Conservation (phyloP, 2,113 vertebrate genomes). For the Trinectes maculatus region DNA sequence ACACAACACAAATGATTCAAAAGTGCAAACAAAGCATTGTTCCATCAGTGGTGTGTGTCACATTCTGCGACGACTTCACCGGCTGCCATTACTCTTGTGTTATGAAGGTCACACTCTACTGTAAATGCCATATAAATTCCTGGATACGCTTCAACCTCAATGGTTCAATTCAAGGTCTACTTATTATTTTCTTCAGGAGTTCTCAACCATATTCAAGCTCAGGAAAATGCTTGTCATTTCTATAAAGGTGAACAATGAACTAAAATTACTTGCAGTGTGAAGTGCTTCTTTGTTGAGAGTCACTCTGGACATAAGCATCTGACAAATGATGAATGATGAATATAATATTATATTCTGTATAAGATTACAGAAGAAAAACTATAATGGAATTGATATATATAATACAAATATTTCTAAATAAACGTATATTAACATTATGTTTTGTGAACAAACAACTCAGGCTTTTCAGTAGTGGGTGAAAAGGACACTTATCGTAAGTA, state of each 20-base stretch:
- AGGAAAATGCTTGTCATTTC: background rate
- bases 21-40: conserved; percentile 11
- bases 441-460: background rate
- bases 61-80: background rate
- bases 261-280: too few relatives aligned
- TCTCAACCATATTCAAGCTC: background rate
- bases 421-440: background rate
- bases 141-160: background rate
- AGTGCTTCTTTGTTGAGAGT: background rate
- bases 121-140: background rate
- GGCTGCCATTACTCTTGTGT: background rate
- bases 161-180: background rate
- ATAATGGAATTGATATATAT: background rate
- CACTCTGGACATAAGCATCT: background rate
- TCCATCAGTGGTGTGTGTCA: background rate
- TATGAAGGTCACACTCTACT: background rate
- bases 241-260: too few relatives aligned
- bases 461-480: too few relatives aligned
- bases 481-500: too few relatives aligned
- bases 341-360: too few relatives aligned
- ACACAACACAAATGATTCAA: conserved; percentile 21
- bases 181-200: too few relatives aligned
- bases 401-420: background rate
- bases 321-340: too few relatives aligned
- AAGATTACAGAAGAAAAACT: background rate